These are phyloP conservation scores for Bruchidius siliquastri DNA, from an alignment of 2,888 invertebrate genomes.

Conservation along the genomic window DNA sequence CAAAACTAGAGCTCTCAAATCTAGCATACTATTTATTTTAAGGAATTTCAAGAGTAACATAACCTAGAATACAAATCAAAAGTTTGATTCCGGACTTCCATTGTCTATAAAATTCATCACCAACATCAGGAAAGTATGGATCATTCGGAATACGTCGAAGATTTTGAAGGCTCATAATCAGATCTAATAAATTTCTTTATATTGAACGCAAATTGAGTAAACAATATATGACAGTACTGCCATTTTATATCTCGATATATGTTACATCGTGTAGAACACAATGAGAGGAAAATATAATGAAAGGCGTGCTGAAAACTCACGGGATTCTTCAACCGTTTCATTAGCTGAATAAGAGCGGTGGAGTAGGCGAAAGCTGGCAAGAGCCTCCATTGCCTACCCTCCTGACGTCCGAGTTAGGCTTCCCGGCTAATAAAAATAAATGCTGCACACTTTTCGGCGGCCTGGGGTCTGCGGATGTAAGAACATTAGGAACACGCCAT, in stretches of 20 bases:
- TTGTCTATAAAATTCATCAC: no score
- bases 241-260: not conserved
- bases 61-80: no score
- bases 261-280: not conserved
- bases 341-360: not conserved
- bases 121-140: no score
- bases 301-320: not conserved
- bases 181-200: no score
- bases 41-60: no score
- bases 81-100: no score
- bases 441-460: not conserved
- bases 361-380: not conserved
- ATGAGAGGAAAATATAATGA: not conserved
- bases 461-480: not conserved
- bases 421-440: not conserved
- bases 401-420: not conserved
- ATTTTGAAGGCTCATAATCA: no score
- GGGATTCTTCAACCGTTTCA: not conserved
- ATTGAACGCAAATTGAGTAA: no score
- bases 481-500: not conserved
- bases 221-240: no score
- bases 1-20: no score
- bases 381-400: not conserved
- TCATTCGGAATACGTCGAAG: no score
- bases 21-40: no score